Evolutionary conservation across 2,113 vertebrate genomes (phyloP), one percentile per base, ranked within the genome.

Genomic region (Hippopotamus amphibius): DNA sequence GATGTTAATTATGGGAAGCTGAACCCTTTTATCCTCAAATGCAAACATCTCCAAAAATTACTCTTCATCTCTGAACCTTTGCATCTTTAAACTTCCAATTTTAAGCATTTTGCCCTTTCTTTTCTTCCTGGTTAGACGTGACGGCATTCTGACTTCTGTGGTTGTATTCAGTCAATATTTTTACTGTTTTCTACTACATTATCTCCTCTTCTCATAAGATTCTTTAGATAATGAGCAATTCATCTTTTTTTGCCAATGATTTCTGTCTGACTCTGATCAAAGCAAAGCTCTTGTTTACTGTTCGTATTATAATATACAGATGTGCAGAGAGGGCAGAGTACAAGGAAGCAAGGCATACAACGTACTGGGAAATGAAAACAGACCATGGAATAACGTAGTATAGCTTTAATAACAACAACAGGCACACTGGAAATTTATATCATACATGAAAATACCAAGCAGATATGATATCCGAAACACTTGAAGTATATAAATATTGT

Each of bases 51-150:
- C 82, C 50, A 65, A 92, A 84, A 96, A 88, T 85, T 65, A 63
- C 41, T 74, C 68, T 61, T 83, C 33, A 55, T 53, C 22, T 53
- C 53, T 76, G 82, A 92, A 46, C 7, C 24, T 96, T 95, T 74
- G 72, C 11, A 57, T 94, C 68, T 90, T 93, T 90, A 84, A 96
- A 93, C 14, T 85, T 89, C n/a, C 37, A 16, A 69, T 97, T 93
- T 95, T 85, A 96, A 90, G 87, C 57, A 96, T 95, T 86, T 90
- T 87, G 16, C 86, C 37, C 2, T 97, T 96, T 97, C 91, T 96
- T 95, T 97, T 88, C 97, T 89, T 68, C 80, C 48, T 77, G 68
- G 95, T 97, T 86, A 96, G 72, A 43, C n/a, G 30, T 11, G 12
- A 15, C 71, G 72, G 33, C 82, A 57, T 88, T 77, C 86, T 97